phyloP scores from a whole-genome alignment of 2,888 invertebrate species.

The Leptura quadrifasciata region DNA sequence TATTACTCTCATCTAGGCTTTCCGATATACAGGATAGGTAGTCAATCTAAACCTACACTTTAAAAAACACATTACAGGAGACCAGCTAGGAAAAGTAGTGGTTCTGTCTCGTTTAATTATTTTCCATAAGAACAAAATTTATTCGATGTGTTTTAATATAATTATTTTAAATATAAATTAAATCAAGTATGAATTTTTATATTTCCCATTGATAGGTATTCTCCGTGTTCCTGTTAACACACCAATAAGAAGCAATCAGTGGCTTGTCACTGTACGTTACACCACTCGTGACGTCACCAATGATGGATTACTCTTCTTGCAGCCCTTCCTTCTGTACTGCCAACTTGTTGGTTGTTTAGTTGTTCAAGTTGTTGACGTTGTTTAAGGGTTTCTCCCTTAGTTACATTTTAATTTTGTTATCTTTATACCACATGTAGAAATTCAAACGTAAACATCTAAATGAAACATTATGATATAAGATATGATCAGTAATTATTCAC shows the following conservation, averaged over 20 bases:
- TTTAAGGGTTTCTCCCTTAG: conserved; percentile 54
- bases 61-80: too few species aligned
- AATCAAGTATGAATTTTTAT: neutral
- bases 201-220: conserved; percentile 3
- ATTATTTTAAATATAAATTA: neutral
- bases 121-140: too few species aligned
- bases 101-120: too few species aligned
- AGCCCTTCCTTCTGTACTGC: conserved; percentile 60
- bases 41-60: too few species aligned
- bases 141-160: too few species aligned
- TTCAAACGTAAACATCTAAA: neutral
- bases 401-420: conserved; percentile 49
- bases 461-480: neutral
- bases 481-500: neutral
- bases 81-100: too few species aligned
- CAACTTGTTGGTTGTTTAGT: conserved; percentile 70
- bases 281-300: conserved; percentile 71
- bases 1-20: too few species aligned
- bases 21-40: too few species aligned
- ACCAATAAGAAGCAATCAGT: conserved; percentile 76
- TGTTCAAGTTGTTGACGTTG: conserved; percentile 62
- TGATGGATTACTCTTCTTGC: conserved; percentile 69
- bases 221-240: conserved; percentile 70
- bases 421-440: conserved; percentile 5
- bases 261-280: conserved; percentile 73